Percentiles rank a stretch among this genome's conserved stretches.
These are phyloP conservation scores for Anaspis maculata DNA, from an alignment of 2,888 invertebrate species.

Conservation along the genomic window DNA sequence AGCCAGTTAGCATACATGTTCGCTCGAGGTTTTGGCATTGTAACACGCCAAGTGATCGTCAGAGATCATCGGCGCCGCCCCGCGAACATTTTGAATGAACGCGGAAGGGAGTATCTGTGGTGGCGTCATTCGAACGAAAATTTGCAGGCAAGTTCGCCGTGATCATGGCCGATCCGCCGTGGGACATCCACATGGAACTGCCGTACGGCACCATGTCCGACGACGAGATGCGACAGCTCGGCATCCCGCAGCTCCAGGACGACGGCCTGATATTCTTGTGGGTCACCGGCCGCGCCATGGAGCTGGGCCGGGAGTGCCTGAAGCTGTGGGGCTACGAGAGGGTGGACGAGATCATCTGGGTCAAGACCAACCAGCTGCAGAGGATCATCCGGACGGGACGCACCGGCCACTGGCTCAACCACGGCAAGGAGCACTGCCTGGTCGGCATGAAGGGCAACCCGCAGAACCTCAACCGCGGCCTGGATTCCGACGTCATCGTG, in stretches of 20 bases:
- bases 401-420: slow-evolving; percentile 98
- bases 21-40: too few species aligned
- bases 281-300: slow-evolving; percentile 97
- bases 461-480: slow-evolving; percentile 78
- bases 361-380: slow-evolving; percentile 96
- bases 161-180: slow-evolving; percentile 98
- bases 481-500: slow-evolving; percentile 97
- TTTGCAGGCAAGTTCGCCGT: slow-evolving; percentile 86
- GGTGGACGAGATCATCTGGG: slow-evolving; percentile 97
- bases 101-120: too few species aligned
- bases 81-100: too few species aligned
- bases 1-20: too few species aligned
- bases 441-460: slow-evolving; percentile 96
- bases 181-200: slow-evolving; percentile 99
- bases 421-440: slow-evolving; percentile 96
- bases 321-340: slow-evolving; percentile 95
- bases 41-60: too few species aligned
- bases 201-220: slow-evolving; percentile 99
- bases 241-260: slow-evolving; percentile 90
- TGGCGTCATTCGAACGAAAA: too few species aligned
- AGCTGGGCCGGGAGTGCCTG: slow-evolving; percentile 89
- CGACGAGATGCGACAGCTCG: slow-evolving; percentile 94
- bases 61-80: too few species aligned
- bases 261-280: slow-evolving; percentile 94
- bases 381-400: slow-evolving; percentile 93